Evolutionary conservation across 1,140 invertebrate species (phyloP).

Genomic region (Trichonephila clavipes): DNA sequence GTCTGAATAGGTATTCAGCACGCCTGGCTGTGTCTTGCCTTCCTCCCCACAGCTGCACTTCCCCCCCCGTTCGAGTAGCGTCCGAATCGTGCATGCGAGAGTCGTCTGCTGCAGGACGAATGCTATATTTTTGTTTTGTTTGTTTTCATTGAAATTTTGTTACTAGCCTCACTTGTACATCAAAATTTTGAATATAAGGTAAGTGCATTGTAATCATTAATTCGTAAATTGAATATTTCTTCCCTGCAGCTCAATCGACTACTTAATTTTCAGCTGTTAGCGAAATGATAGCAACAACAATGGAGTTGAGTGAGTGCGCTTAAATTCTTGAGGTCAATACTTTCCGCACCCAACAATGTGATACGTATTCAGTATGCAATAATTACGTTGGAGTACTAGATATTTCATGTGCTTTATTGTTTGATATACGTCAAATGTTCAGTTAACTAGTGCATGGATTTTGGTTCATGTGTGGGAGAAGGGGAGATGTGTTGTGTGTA

Average conservation of each 20-base stretch:
- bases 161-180: neutral
- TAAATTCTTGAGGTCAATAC: slow-evolving; percentile 34
- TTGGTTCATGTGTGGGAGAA: neutral
- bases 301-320: slow-evolving; percentile 1
- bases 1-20: slow-evolving; percentile 50
- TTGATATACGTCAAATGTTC: neutral
- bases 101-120: slow-evolving; percentile 42
- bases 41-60: neutral
- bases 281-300: slow-evolving; percentile 18
- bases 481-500: neutral
- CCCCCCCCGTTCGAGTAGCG: slow-evolving; percentile 52
- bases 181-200: neutral
- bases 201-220: neutral
- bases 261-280: slow-evolving; percentile 30
- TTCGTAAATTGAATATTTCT: neutral
- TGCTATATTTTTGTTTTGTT: slow-evolving; percentile 47
- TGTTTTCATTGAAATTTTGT: slow-evolving; percentile 40
- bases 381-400: neutral
- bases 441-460: neutral
- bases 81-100: slow-evolving; percentile 47
- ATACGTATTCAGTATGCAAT: slow-evolving; percentile 27
- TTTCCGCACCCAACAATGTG: slow-evolving; percentile 14
- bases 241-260: neutral
- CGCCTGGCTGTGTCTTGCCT: slow-evolving; percentile 30
- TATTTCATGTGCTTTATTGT: neutral